Conservation (phyloP, 2,797 vertebrate genomes). For the Apogon hyalosoma region DNA sequence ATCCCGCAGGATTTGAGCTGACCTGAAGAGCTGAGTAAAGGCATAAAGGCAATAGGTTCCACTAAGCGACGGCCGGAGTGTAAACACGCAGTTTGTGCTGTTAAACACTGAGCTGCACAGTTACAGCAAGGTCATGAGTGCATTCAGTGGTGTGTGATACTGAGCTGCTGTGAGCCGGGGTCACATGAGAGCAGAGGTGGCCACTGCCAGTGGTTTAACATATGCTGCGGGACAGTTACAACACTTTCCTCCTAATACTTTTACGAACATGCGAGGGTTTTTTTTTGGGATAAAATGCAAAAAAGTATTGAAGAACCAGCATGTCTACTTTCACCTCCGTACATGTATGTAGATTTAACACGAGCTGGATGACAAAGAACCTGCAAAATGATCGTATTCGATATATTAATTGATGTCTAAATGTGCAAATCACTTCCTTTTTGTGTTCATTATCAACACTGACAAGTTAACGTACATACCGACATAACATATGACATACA, state of each 20-base stretch:
- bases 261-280: not conserved
- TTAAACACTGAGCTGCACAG: conserved; percentile 23
- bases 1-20: conserved; percentile 46
- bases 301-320: no score
- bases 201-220: conserved; percentile 41
- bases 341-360: no score
- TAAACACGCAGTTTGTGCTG: conserved; percentile 4
- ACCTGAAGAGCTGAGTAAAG: conserved; percentile 28
- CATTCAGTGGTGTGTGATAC: conserved; percentile 41
- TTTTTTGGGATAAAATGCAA: no score
- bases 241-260: conserved; percentile 10
- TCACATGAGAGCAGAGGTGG: conserved; percentile 46
- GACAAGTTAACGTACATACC: no score
- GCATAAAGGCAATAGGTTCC: conserved; percentile 10
- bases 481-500: no score
- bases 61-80: not conserved
- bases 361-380: no score
- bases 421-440: no score
- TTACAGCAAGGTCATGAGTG: conserved; percentile 47
- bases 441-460: no score
- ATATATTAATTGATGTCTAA: no score
- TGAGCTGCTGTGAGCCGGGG: conserved; percentile 44
- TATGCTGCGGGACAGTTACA: conserved; percentile 31
- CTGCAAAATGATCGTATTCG: no score
- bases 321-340: no score